Evolutionary conservation across 2,888 invertebrate genomes (phyloP), one percentile per base, ranked within the genome.

Genomic region (Sesia apiformis): DNA sequence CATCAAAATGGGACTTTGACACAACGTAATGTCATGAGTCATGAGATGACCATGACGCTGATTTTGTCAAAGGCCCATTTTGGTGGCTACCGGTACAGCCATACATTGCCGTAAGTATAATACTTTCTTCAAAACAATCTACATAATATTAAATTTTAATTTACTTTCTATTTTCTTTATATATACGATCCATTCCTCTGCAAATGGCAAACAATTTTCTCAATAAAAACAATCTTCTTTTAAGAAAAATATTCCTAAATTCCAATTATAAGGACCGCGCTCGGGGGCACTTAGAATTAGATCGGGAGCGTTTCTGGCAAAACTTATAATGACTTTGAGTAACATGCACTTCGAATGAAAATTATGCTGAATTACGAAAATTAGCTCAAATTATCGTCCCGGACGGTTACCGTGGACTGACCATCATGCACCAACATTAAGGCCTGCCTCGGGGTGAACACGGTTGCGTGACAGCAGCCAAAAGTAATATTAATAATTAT

Each of bases 341-440:
- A 84, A 85, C 84, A 85, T 86, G 84, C 81, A 77, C 78, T 81
- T 84, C 67, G 66, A 70, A 67, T 66, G 72, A 62, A 83, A 84
- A 85, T 84, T 84, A 76, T 78, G 76, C 74, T 63, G 73, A 86
- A 87, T 86, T 86, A 83, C 76, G 76, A 70, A 84, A 89, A 88
- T 88, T 85, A 81, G 78, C 72, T 74, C 78, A 81, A 87, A 89
- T 88, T 89, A 88, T 87, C 84, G 76, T 76, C 62, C 63, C 65
- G 65, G 69, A 72, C 71, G 72, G 78, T 78, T 77, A 76, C 78
- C 68, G 72, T 70, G 67, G 72, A 69, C 60, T 76, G 74, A 77
- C 74, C 76, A 76, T 79, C 78, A 72, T 69, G 67, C 56, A 57
- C 63, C 61, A 70, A 70, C 78, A 77, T 78, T 76, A 76, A 71